A percentile compares a stretch with the other conserved stretches of the same genome.
Evolutionary conservation across 2,888 invertebrate genomes (phyloP).

Genomic region (Oligia strigilis): DNA sequence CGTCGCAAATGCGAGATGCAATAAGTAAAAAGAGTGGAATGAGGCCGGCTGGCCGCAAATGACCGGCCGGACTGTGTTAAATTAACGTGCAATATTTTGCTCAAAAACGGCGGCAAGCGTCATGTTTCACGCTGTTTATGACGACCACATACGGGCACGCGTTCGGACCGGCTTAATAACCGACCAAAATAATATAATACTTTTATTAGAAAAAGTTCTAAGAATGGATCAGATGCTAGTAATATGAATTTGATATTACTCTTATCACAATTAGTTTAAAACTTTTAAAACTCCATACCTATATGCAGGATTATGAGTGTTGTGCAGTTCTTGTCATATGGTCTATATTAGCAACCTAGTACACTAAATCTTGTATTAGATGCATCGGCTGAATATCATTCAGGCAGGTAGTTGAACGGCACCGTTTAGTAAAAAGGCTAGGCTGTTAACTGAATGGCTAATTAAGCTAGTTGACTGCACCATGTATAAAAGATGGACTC

Average conservation of each 20-base stretch:
- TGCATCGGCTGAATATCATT: no score
- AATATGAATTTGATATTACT: background rate
- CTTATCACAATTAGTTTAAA: background rate
- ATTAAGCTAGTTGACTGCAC: no score
- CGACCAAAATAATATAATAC: slow-evolving; percentile 19
- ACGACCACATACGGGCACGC: slow-evolving; percentile 73
- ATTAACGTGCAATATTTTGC: slow-evolving; percentile 90
- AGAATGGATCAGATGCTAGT: background rate
- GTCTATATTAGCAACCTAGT: no score
- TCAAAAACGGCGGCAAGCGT: slow-evolving; percentile 88
- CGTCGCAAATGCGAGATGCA: slow-evolving; percentile 73
- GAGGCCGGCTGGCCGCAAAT: slow-evolving; percentile 79
- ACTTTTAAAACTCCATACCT: background rate
- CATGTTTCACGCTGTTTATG: slow-evolving; percentile 87
- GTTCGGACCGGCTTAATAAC: slow-evolving; percentile 61
- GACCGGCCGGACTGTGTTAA: slow-evolving; percentile 85
- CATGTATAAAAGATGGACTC: background rate
- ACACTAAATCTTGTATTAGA: no score
- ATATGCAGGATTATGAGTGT: background rate
- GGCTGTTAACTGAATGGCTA: no score
- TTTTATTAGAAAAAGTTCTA: background rate
- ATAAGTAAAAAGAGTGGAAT: slow-evolving; percentile 72
- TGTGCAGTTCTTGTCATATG: background rate
- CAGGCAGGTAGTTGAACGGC: no score
- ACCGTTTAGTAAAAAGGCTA: no score